These are phyloP conservation scores for Carassius gibelio DNA, from an alignment of 2,113 vertebrate species.

Conservation along the genomic window DNA sequence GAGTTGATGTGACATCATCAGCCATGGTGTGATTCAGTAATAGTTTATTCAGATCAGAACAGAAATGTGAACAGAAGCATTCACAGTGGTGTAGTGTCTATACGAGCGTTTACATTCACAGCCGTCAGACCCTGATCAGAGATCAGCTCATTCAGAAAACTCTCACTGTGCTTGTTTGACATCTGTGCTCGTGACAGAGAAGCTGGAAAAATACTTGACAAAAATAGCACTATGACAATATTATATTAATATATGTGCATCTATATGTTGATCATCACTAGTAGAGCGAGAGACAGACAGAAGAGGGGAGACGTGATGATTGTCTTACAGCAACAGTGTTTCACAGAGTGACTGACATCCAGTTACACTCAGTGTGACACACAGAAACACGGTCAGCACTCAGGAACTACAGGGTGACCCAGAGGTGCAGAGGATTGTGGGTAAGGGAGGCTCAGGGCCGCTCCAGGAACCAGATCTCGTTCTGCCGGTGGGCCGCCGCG, in stretches of 20 bases:
- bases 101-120: neutral
- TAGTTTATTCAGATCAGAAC: slow-evolving; percentile 24
- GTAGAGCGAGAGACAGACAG: slow-evolving; percentile 13
- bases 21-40: neutral
- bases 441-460: slow-evolving; percentile 64
- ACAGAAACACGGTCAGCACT: neutral
- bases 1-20: no score
- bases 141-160: neutral
- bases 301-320: slow-evolving; percentile 55
- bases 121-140: neutral
- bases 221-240: slow-evolving; percentile 35
- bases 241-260: neutral
- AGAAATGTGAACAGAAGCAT: slow-evolving; percentile 50
- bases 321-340: slow-evolving; percentile 68
- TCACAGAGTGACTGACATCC: slow-evolving; percentile 26
- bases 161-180: neutral
- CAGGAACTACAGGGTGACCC: neutral
- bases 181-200: neutral
- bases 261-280: neutral
- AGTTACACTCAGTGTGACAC: neutral
- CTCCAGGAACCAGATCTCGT: slow-evolving; percentile 89
- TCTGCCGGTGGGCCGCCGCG: slow-evolving; percentile 78
- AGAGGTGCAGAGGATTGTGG: neutral
- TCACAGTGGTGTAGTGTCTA: neutral
- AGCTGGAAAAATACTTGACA: slow-evolving; percentile 33